phyloP scores from a whole-genome alignment of 2,113 vertebrate species.

The Hippolais icterina region DNA sequence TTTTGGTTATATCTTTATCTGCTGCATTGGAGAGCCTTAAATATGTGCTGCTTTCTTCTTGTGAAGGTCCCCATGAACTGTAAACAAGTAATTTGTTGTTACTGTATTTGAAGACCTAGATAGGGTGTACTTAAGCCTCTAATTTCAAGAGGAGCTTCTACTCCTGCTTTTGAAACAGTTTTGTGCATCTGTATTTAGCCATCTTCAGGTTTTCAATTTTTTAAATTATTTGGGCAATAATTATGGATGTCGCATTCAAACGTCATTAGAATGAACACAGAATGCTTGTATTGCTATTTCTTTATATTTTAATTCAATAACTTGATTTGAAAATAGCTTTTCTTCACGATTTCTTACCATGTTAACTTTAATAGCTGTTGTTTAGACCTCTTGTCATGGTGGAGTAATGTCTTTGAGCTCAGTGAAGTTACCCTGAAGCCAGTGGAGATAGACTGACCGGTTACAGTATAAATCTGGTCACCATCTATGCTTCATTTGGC shows the following conservation, averaged over 20 bases:
- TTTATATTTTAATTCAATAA: background rate
- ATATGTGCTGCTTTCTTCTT: background rate
- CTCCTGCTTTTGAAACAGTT: background rate
- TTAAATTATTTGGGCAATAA: background rate
- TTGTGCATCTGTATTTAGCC: background rate
- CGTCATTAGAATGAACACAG: background rate
- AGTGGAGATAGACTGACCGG: background rate
- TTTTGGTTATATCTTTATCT: background rate
- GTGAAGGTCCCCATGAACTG: background rate
- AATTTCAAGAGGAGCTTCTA: background rate
- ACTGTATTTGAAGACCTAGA: background rate
- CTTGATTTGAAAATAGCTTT: background rate
- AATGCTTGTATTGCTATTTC: background rate
- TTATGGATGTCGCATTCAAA: background rate
- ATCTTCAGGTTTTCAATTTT: background rate
- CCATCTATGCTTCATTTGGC: background rate
- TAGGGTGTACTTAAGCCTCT: background rate
- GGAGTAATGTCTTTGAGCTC: background rate
- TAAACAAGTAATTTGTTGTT: background rate
- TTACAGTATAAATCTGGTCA: background rate
- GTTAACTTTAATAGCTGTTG: background rate
- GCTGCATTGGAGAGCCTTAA: background rate
- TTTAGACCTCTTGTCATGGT: background rate
- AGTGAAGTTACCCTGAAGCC: background rate
- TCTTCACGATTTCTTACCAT: background rate